These are phyloP conservation scores for Danio albolineatus DNA, from an alignment of 2,797 vertebrate species.

Conservation along the genomic window DNA sequence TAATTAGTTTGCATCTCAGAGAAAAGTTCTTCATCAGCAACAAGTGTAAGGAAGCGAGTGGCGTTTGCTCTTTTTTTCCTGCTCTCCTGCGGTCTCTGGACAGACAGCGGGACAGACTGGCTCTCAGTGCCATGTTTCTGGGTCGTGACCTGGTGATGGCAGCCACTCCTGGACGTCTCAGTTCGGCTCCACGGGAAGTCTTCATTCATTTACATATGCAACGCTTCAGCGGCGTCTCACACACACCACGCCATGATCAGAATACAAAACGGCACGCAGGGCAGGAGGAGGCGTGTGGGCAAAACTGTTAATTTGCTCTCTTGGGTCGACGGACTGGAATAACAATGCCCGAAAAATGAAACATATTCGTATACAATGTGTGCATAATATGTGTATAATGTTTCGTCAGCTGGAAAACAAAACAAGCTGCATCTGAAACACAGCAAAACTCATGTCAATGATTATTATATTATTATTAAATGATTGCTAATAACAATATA, in stretches of 20 bases:
- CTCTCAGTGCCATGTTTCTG: slow-evolving; percentile 64
- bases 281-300: slow-evolving; percentile 72
- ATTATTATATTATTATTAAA: too few species aligned
- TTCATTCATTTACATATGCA: slow-evolving; percentile 72
- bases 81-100: slow-evolving; percentile 39
- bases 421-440: background rate
- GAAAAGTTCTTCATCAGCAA: slow-evolving; percentile 44
- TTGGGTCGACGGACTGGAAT: slow-evolving; percentile 65
- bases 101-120: slow-evolving; percentile 56
- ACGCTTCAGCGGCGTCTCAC: slow-evolving; percentile 66
- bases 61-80: slow-evolving; percentile 15
- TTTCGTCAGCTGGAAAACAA: slow-evolving; percentile 7
- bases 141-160: slow-evolving; percentile 62
- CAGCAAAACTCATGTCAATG: background rate
- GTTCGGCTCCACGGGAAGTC: slow-evolving; percentile 62
- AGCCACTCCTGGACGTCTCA: slow-evolving; percentile 59
- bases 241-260: slow-evolving; percentile 48
- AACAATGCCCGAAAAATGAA: slow-evolving; percentile 48
- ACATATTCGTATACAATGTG: slow-evolving; percentile 38
- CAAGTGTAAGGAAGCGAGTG: slow-evolving; percentile 39
- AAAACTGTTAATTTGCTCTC: slow-evolving; percentile 80
- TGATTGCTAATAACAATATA: too few species aligned
- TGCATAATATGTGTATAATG: slow-evolving; percentile 14
- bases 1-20: slow-evolving; percentile 20
- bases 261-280: slow-evolving; percentile 75